Percentiles rank a stretch among this genome's conserved stretches.
These are phyloP conservation scores for Pocota personata DNA, from an alignment of 2,888 invertebrate genomes.

Conservation along the genomic window DNA sequence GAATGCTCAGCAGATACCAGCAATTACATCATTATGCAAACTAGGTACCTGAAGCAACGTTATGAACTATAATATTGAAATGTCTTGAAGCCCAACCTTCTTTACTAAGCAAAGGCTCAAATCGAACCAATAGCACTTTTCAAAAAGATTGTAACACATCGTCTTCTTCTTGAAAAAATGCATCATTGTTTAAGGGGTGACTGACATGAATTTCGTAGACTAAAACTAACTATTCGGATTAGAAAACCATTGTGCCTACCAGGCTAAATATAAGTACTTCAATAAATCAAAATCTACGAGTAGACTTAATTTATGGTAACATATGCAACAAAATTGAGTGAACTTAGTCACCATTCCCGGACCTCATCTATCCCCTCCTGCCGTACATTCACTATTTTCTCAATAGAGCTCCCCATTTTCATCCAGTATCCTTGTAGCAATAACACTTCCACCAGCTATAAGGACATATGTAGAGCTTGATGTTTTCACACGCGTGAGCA, in stretches of 20 bases:
- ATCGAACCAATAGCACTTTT: no score
- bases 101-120: no score
- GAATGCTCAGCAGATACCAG: no score
- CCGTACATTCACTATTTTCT: conserved; percentile 47
- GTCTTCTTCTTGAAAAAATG: no score
- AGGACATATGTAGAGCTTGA: conserved; percentile 75
- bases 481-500: conserved; percentile 83
- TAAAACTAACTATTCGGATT: background rate
- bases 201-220: background rate
- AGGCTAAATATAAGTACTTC: conserved; percentile 16
- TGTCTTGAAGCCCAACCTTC: no score
- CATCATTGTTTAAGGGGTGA: background rate
- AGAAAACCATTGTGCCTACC: background rate
- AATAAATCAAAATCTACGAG: conserved; percentile 54
- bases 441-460: conserved; percentile 37
- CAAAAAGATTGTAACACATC: no score
- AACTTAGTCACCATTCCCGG: conserved; percentile 29
- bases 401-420: conserved; percentile 46
- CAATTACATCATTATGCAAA: no score
- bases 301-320: conserved; percentile 64
- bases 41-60: no score
- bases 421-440: conserved; percentile 13
- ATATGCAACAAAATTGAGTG: conserved; percentile 65
- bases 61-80: no score
- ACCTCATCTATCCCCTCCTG: background rate